phyloP scores from a whole-genome alignment of 1,140 invertebrate genomes.

The Melitaea cinxia region DNA sequence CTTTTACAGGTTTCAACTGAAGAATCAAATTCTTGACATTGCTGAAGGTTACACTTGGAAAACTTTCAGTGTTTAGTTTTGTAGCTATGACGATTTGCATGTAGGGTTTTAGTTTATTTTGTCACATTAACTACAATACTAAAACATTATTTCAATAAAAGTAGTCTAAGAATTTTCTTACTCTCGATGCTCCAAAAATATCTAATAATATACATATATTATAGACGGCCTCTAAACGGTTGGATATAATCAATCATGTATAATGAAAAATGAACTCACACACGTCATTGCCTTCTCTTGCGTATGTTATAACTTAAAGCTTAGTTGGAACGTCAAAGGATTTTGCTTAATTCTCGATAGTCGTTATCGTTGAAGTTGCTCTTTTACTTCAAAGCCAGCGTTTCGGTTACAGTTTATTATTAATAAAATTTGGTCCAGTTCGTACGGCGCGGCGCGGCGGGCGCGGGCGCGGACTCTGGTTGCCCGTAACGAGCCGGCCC shows the following conservation, averaged over 20 bases:
- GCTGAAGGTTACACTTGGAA: constrained; percentile 17
- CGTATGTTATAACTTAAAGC: constrained; percentile 43
- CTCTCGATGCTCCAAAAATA: too few relatives aligned
- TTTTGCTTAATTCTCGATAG: constrained; percentile 71
- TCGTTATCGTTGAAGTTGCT: constrained; percentile 64
- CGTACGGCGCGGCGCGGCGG: constrained; percentile 31
- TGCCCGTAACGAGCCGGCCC: constrained; percentile 61
- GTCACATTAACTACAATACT: too few relatives aligned
- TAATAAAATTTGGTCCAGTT: constrained; percentile 70
- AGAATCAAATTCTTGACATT: constrained; percentile 31
- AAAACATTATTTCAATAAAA: too few relatives aligned
- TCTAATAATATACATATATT: too few relatives aligned
- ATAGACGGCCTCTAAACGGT: not conserved
- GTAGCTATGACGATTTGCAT: not conserved
- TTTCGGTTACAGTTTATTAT: constrained; percentile 80
- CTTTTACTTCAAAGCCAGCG: constrained; percentile 72
- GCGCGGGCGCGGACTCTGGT: constrained; percentile 38
- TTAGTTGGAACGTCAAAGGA: constrained; percentile 63
- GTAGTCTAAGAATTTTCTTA: too few relatives aligned
- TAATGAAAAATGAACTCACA: constrained; percentile 17
- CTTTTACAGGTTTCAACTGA: constrained; percentile 30
- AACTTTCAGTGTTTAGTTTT: not conserved
- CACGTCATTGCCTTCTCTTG: constrained; percentile 23
- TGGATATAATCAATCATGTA: not conserved
- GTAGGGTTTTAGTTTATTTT: too few relatives aligned